phyloP scores from a whole-genome alignment of 2,888 invertebrate genomes.

The Noctua fimbriata region DNA sequence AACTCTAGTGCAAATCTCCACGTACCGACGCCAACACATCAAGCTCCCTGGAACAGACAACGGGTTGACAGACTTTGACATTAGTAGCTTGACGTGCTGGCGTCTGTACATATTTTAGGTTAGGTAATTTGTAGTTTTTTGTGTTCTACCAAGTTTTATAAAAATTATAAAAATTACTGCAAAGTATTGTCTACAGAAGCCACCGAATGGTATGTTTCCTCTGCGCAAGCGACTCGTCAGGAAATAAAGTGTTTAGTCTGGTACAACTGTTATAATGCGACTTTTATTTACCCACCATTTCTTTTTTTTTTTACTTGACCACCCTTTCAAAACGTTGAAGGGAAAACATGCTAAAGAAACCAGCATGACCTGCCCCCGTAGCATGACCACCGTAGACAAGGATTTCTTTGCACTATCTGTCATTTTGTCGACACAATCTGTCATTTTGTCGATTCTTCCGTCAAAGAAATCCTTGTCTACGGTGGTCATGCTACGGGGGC shows the following conservation, averaged over 20 bases:
- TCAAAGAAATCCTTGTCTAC: too few species aligned
- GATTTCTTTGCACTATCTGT: too few species aligned
- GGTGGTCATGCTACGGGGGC: too few species aligned
- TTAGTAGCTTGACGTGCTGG: too few species aligned
- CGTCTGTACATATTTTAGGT: background rate
- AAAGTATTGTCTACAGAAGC: background rate
- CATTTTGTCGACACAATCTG: too few species aligned
- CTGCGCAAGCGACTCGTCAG: slow-evolving; percentile 24
- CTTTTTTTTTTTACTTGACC: background rate
- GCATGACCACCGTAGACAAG: too few species aligned
- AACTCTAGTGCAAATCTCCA: background rate
- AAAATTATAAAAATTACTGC: background rate
- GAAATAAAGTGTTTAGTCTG: slow-evolving; percentile 53
- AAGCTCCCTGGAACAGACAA: too few species aligned
- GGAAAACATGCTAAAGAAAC: background rate
- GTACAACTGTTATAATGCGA: slow-evolving; percentile 36
- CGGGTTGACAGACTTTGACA: too few species aligned
- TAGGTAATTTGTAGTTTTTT: background rate
- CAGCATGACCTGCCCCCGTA: background rate
- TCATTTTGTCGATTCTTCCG: too few species aligned
- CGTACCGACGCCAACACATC: too few species aligned
- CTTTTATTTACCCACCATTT: slow-evolving; percentile 25
- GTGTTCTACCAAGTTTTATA: background rate
- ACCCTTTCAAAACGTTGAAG: background rate
- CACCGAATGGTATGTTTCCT: slow-evolving; percentile 9